These are phyloP conservation scores for Hymenopus coronatus DNA, from an alignment of 2,888 invertebrate genomes.

Conservation along the genomic window DNA sequence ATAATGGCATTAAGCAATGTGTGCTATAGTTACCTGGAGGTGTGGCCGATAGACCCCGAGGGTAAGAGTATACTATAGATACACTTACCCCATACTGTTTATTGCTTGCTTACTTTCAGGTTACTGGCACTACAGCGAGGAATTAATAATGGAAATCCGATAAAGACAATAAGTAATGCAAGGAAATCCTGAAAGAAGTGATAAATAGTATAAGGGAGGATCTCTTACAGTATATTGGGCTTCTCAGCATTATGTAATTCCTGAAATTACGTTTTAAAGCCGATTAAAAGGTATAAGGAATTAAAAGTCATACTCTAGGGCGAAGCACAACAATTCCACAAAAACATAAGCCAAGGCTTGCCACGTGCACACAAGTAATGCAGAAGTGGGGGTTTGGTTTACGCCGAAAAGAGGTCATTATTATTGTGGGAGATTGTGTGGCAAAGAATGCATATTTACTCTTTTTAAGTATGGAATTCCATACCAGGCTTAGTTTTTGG, in stretches of 20 bases:
- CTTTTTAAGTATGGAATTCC: too few relatives aligned
- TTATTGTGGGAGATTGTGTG: conserved; percentile 39
- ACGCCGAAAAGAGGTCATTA: conserved; percentile 39
- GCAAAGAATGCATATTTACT: conserved; percentile 36
- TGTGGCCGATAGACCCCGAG: not conserved
- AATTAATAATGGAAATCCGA: conserved; percentile 12
- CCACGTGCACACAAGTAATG: conserved; percentile 38
- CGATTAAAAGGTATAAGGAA: conserved; percentile 35
- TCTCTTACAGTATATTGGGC: conserved; percentile 29
- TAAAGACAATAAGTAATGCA: not conserved
- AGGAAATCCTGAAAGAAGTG: conserved; percentile 26
- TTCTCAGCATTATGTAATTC: conserved; percentile 34
- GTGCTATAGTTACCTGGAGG: too few relatives aligned
- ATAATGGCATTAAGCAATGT: too few relatives aligned
- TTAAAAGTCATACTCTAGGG: conserved; percentile 36
- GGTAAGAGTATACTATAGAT: conserved; percentile 8
- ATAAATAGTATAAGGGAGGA: conserved; percentile 32
- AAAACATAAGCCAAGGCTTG: conserved; percentile 38
- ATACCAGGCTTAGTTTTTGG: too few relatives aligned
- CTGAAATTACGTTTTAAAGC: conserved; percentile 33
- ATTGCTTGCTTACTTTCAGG: not conserved
- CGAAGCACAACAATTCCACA: conserved; percentile 36
- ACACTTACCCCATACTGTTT: not conserved
- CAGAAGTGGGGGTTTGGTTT: conserved; percentile 43
- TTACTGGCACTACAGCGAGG: not conserved